These are phyloP conservation scores for Drosophila gunungcola DNA, from an alignment of 1,140 invertebrate species.

Conservation along the genomic window DNA sequence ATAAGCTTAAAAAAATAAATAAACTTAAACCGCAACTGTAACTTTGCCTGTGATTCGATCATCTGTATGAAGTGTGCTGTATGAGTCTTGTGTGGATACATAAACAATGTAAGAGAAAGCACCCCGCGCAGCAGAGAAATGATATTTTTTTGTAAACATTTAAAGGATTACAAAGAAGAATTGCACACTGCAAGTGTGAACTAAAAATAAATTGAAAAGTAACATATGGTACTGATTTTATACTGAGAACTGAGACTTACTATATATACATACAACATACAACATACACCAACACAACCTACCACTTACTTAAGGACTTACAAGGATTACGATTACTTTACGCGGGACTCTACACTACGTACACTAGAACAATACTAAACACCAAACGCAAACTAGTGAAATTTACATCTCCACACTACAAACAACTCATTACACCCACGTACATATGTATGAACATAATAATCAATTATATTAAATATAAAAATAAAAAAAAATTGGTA, in stretches of 20 bases:
- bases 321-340: constrained; percentile 74
- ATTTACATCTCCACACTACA: constrained; percentile 61
- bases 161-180: constrained; percentile 40
- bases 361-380: constrained; percentile 51
- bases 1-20: constrained; percentile 28
- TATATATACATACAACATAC: constrained; percentile 65
- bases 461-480: constrained; percentile 51
- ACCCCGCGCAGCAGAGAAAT: constrained; percentile 70
- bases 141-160: constrained; percentile 48
- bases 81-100: constrained; percentile 26
- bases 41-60: constrained; percentile 57
- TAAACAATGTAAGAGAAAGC: constrained; percentile 48
- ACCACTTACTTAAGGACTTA: constrained; percentile 66
- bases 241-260: constrained; percentile 82
- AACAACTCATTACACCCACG: constrained; percentile 20
- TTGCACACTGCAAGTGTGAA: constrained; percentile 51
- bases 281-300: constrained; percentile 42
- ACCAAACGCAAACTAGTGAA: constrained; percentile 68
- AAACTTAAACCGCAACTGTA: constrained; percentile 36
- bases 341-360: constrained; percentile 49
- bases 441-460: constrained; percentile 37
- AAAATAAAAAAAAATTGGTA: constrained; percentile 40
- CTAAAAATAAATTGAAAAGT: constrained; percentile 60
- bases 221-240: constrained; percentile 82
- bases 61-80: constrained; percentile 29